Evolutionary conservation across 1,140 invertebrate genomes (phyloP).

Genomic region (Aphaenogaster ashmeadi): DNA sequence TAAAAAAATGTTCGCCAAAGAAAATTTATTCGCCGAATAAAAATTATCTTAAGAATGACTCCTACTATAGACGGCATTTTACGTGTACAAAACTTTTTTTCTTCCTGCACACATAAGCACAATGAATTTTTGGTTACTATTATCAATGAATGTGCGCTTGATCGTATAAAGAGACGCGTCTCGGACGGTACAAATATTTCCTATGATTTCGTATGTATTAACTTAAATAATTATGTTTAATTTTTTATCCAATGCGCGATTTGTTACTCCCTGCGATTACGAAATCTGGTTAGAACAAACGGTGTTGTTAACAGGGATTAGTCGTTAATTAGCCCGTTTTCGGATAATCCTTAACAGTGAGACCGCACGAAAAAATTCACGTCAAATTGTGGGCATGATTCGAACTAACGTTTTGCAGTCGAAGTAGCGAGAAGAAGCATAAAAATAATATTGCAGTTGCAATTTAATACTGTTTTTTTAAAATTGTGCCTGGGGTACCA

Average conservation of each 20-base stretch:
- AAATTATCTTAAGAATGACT: background rate
- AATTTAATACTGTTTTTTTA: background rate
- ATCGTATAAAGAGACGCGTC: conserved; percentile 1
- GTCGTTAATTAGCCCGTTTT: background rate
- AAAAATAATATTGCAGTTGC: background rate
- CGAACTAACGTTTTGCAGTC: background rate
- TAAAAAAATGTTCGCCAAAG: background rate
- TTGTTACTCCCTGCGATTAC: background rate
- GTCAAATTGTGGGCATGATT: background rate
- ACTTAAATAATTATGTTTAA: conserved; percentile 15
- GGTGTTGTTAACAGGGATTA: background rate
- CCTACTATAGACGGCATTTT: background rate
- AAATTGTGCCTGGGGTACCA: background rate
- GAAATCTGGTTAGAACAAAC: background rate
- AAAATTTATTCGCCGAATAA: background rate
- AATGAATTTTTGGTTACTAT: conserved; percentile 15
- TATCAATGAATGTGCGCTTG: background rate
- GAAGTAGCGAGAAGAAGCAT: background rate
- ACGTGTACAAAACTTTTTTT: background rate
- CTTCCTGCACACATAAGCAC: background rate
- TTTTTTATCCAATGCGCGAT: background rate
- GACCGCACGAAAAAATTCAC: background rate
- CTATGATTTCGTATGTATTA: background rate
- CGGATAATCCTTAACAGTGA: background rate
- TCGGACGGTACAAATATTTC: conserved; percentile 19